Conservation (phyloP, 2,113 vertebrate genomes). For the Pollachius pollachius region DNA sequence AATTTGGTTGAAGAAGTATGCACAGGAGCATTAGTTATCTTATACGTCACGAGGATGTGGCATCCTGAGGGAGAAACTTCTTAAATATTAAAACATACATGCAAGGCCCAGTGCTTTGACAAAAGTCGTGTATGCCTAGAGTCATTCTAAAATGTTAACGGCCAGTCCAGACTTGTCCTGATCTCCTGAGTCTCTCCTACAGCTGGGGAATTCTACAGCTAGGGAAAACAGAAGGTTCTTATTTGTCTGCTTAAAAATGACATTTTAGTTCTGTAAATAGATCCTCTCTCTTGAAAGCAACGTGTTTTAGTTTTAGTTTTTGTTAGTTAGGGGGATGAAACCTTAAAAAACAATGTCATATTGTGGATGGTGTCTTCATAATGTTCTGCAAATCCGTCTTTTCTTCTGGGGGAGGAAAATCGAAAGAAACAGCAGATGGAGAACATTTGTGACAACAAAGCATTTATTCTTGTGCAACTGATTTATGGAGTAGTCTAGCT, state of each 20-base stretch:
- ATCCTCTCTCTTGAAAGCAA: not conserved
- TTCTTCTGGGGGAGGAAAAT: too few species aligned
- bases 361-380: too few species aligned
- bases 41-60: slow-evolving; percentile 33
- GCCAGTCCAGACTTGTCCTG: slow-evolving; percentile 44
- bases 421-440: too few species aligned
- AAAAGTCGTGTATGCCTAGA: slow-evolving; percentile 4
- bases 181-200: not conserved
- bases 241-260: not conserved
- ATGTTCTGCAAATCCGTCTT: too few species aligned
- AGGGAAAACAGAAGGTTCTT: not conserved
- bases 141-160: slow-evolving; percentile 5
- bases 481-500: too few species aligned
- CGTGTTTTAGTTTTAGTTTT: not conserved
- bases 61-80: slow-evolving; percentile 37
- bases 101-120: not conserved
- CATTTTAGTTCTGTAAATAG: not conserved
- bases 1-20: slow-evolving; percentile 24
- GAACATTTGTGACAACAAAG: too few species aligned
- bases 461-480: too few species aligned
- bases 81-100: not conserved
- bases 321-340: too few species aligned
- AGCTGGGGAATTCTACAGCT: not conserved
- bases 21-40: not conserved
- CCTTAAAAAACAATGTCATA: too few species aligned